Conservation (phyloP, 2,888 invertebrate species). For the Lasioglossum lativentre region DNA sequence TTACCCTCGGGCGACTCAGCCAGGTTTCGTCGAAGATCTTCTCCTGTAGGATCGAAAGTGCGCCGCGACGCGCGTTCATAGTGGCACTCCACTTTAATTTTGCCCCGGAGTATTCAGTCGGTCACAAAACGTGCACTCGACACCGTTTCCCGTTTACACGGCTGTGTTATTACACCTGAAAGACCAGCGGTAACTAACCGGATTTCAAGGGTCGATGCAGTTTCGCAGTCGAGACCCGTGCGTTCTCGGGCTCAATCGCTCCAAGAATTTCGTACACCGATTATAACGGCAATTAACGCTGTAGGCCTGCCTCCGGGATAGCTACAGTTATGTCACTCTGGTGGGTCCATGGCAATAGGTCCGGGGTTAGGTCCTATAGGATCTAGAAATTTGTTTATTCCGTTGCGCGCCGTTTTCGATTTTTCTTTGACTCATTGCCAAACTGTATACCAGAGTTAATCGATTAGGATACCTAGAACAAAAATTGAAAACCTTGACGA, state of each 20-base stretch:
- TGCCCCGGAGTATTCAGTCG: neutral
- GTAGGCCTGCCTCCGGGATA: neutral
- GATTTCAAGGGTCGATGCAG: neutral
- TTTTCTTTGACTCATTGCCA: no score
- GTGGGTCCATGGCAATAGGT: neutral
- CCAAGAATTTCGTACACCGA: slow-evolving; percentile 17
- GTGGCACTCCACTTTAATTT: slow-evolving; percentile 19
- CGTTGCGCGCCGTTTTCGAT: no score
- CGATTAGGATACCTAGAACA: no score
- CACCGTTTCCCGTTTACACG: slow-evolving; percentile 3
- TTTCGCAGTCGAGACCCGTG: neutral
- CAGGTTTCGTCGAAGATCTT: neutral
- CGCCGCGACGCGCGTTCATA: neutral
- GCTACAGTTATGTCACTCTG: neutral
- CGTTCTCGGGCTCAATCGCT: slow-evolving; percentile 14
- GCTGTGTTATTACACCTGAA: neutral
- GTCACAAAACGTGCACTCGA: slow-evolving; percentile 32
- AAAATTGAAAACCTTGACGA: neutral
- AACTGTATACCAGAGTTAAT: no score
- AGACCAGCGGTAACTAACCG: slow-evolving; percentile 23
- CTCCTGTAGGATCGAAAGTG: neutral
- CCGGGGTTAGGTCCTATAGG: neutral
- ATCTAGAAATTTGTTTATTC: neutral
- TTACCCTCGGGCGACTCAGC: neutral
- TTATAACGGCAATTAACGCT: slow-evolving; percentile 6